Conservation (phyloP, 1,140 invertebrate species). For the Thereuonema tuberculata region DNA sequence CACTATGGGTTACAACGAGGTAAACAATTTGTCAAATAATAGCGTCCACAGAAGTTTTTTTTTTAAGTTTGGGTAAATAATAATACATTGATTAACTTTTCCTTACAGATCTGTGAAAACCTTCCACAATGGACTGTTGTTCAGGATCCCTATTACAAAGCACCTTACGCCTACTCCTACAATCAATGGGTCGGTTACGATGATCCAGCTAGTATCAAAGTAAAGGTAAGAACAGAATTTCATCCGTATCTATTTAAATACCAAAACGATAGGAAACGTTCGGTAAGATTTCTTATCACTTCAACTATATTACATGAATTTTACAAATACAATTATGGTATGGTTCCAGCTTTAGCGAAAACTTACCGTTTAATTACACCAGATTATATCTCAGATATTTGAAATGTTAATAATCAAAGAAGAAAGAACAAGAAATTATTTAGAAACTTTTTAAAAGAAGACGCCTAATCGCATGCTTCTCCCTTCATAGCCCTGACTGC, state of each 20-base stretch:
- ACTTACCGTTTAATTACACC: constrained; percentile 34
- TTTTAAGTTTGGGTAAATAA: too few species aligned
- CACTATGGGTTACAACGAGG: constrained; percentile 78
- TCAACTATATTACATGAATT: not conserved
- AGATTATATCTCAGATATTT: too few species aligned
- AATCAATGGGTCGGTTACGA: constrained; percentile 65
- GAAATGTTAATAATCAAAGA: too few species aligned
- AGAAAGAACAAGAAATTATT: too few species aligned
- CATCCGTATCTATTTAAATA: too few species aligned
- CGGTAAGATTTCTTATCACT: not conserved
- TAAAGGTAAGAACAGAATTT: constrained; percentile 38
- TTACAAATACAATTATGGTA: not conserved
- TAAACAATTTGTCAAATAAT: constrained; percentile 29
- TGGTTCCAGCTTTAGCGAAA: not conserved
- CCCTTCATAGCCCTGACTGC: too few species aligned
- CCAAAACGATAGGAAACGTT: not conserved
- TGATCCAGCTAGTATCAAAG: constrained; percentile 48
- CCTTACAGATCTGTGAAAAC: constrained; percentile 65
- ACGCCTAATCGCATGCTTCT: too few species aligned
- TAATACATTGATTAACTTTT: constrained; percentile 25
- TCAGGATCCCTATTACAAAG: constrained; percentile 39
- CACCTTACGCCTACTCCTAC: constrained; percentile 47
- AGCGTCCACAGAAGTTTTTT: too few species aligned
- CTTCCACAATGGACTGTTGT: constrained; percentile 32
- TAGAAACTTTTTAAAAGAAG: too few species aligned